These are phyloP conservation scores for Micronisus gabar DNA, from an alignment of 2,113 vertebrate species.

Conservation along the genomic window DNA sequence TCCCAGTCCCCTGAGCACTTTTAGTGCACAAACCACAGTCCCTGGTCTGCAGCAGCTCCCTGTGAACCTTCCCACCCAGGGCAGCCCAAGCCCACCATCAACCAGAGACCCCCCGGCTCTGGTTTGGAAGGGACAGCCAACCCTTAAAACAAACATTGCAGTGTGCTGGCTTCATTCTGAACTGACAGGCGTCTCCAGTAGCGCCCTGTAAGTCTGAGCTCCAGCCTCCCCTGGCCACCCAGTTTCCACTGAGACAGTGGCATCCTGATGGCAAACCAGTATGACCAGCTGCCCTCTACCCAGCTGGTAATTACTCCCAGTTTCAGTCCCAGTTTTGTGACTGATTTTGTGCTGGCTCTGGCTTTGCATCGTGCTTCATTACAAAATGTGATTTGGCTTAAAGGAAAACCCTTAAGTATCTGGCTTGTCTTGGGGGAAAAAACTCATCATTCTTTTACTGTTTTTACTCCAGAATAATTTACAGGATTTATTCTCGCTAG, in stretches of 20 bases:
- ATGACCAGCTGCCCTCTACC: background rate
- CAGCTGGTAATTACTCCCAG: background rate
- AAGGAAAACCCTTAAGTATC: background rate
- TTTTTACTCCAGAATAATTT: background rate
- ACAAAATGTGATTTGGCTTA: background rate
- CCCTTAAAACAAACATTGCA: background rate
- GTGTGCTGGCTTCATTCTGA: background rate
- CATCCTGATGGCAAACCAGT: background rate
- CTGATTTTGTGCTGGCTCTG: background rate
- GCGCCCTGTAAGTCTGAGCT: background rate
- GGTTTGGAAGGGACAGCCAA: background rate
- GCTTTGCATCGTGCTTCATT: background rate
- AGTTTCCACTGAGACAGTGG: background rate
- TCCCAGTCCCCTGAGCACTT: background rate
- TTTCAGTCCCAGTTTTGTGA: background rate
- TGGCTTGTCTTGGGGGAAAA: background rate
- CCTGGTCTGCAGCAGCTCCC: background rate
- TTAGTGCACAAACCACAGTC: background rate
- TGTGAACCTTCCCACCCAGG: background rate
- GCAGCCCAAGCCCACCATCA: background rate
- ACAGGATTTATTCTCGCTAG: background rate
- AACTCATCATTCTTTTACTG: background rate
- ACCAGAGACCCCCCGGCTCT: rapidly evolving
- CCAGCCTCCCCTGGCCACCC: background rate
- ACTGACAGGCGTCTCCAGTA: background rate